Base-by-base conservation (phyloP, 1,140 invertebrate genomes). In the Coenobita brevimanus region DNA sequence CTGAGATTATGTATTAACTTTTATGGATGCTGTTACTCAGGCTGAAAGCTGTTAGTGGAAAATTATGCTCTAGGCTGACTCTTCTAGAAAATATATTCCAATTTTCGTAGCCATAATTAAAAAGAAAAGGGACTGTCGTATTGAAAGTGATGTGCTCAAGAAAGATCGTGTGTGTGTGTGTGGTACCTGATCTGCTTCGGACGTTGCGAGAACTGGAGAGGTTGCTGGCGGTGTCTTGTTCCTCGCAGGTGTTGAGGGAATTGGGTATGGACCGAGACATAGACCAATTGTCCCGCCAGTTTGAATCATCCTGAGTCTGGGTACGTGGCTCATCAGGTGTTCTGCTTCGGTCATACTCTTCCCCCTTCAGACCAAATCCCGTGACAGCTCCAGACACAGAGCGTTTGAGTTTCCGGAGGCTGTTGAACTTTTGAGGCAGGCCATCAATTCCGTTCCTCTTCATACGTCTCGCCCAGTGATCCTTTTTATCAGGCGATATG, bases 231-330 rank as follows among this genome's bases (percentile, higher is more conserved):
- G 76, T 91, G 27, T 91, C 89, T 36, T 80, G 85, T 41, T 88
- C 88, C 36, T 92, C 92, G n/a, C 93, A 94, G 89, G 95, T 95
- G 90, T 95, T 96, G 76, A 96, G 91, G 0, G 96, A 96, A 92
- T 96, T 96, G 3, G 96, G 96, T 1, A 96, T 95, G 41, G 96
- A 96, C 89, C 95, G 94, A 76, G 95, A 96, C 24, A 97, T 92
- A 80, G 96, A 94, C 92, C 92, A 93, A 81, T 93, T 93, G 80
- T 92, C 91, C 78, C 90, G 83, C 90, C 78, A 84, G 50, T 81
- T 87, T 36, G 79, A 78, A 36, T 85, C 88, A 41, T 87, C 85
- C 2, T 80, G 85, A 4, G 30, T 75, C 21, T 75, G 71, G 33
- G 33, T 43, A 38, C 73, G 79, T 13, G 86, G 67, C 27, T 84